Evolutionary conservation across 92 coral and sea anemone genomes (phyloP).

Genomic region (Porites divaricata): DNA sequence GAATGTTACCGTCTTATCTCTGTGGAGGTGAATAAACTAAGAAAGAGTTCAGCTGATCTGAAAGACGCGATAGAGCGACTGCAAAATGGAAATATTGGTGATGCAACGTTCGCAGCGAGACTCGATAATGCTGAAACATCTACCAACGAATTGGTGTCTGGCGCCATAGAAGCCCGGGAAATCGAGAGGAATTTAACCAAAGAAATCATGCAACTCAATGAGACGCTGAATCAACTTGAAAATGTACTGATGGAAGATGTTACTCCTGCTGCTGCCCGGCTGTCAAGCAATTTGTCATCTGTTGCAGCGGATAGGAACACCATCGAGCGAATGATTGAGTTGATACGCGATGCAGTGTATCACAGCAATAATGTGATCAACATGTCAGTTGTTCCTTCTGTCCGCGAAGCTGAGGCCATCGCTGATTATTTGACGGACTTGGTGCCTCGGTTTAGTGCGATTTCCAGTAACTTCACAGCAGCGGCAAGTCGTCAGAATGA

Average conservation of each 20-base stretch:
- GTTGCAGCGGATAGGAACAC: conserved; percentile 36
- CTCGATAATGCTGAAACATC: conserved; percentile 41
- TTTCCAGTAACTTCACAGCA: conserved; percentile 49
- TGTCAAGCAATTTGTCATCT: conserved; percentile 45
- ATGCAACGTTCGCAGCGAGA: conserved; percentile 73
- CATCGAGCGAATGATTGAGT: conserved; percentile 53
- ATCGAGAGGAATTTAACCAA: conserved; percentile 62
- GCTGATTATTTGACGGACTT: conserved; percentile 34
- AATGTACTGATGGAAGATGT: conserved; percentile 50
- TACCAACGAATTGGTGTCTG: conserved; percentile 54
- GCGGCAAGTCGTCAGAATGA: conserved; percentile 59
- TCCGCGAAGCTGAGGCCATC: conserved; percentile 49
- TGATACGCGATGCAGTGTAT: conserved; percentile 45
- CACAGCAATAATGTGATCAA: conserved; percentile 55
- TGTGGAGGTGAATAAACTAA: conserved; percentile 65
- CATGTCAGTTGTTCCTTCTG: conserved; percentile 47
- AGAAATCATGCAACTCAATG: conserved; percentile 64
- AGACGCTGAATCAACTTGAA: conserved; percentile 70
- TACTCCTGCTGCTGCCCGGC: conserved; percentile 52
- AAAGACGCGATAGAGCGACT: conserved; percentile 58
- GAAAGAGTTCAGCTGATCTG: conserved; percentile 49
- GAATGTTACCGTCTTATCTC: conserved; percentile 90
- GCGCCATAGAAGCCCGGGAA: conserved; percentile 73
- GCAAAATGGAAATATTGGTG: conserved; percentile 75
- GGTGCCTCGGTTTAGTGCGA: conserved; percentile 56